Percentiles rank a stretch among this genome's conserved stretches.
Evolutionary conservation across 2,113 vertebrate genomes (phyloP).

Genomic region (Ptilonorhynchus violaceus): DNA sequence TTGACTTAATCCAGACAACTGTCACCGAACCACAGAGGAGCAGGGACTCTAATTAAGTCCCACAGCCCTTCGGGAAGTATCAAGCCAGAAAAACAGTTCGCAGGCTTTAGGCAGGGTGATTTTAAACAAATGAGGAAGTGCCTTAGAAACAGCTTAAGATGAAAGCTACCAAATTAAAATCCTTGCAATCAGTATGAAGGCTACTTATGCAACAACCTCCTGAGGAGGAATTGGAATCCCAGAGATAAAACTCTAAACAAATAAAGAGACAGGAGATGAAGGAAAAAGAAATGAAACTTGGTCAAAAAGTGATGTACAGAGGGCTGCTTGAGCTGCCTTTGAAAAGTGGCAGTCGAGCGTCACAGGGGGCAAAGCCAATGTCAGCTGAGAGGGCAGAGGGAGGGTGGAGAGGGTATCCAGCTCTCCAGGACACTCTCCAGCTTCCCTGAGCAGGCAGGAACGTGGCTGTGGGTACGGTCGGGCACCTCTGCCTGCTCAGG

Average conservation of each 20-base stretch:
- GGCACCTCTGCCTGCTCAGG: neutral
- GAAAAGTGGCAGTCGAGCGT: fast-evolving
- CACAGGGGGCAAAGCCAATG: neutral
- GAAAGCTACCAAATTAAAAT: slow-evolving; percentile 65
- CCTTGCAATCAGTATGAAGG: slow-evolving; percentile 58
- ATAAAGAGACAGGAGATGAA: slow-evolving; percentile 39
- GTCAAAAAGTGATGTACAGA: neutral
- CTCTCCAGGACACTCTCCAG: neutral
- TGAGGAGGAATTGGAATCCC: slow-evolving; percentile 57
- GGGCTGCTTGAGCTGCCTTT: neutral
- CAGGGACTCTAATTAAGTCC: slow-evolving; percentile 38
- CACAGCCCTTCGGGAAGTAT: slow-evolving; percentile 50
- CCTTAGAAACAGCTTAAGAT: slow-evolving; percentile 60
- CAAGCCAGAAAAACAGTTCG: slow-evolving; percentile 14
- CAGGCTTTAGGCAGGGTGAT: slow-evolving; percentile 59
- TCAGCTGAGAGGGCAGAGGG: neutral
- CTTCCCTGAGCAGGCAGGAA: neutral
- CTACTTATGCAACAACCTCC: slow-evolving; percentile 63
- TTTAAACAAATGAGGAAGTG: slow-evolving; percentile 62
- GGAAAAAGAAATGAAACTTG: neutral
- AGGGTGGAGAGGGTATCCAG: neutral
- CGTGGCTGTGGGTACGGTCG: fast-evolving
- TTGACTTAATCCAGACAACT: slow-evolving; percentile 49
- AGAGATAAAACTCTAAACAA: slow-evolving; percentile 60
- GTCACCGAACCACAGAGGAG: slow-evolving; percentile 24